phyloP scores from a whole-genome alignment of 2,797 vertebrate species.

The Danio jaintianensis region DNA sequence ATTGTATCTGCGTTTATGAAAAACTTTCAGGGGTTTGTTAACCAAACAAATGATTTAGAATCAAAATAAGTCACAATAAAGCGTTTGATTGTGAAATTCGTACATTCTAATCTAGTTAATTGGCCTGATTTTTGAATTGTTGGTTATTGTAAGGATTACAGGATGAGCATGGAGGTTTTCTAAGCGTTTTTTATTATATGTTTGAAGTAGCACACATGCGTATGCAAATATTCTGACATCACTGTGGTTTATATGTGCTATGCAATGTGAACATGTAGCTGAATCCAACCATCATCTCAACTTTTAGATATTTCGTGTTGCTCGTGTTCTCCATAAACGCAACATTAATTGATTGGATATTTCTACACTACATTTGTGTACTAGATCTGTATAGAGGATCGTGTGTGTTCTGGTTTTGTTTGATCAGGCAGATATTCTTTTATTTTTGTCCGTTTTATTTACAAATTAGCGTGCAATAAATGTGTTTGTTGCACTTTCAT shows the following conservation, averaged over 20 bases:
- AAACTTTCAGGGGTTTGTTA: background rate
- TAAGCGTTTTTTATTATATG: constrained; percentile 1
- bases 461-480: background rate
- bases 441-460: constrained; percentile 10
- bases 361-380: constrained; percentile 7
- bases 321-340: too few species aligned
- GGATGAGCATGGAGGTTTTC: background rate
- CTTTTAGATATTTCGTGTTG: background rate
- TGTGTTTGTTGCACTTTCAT: constrained; percentile 8
- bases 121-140: background rate
- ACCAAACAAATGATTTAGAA: background rate
- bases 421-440: constrained; percentile 6
- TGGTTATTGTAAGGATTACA: background rate
- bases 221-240: constrained; percentile 24
- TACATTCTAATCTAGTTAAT: background rate
- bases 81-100: background rate
- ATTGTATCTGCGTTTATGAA: background rate
- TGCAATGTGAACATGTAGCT: constrained; percentile 45
- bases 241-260: constrained; percentile 47
- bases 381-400: constrained; percentile 24
- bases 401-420: background rate
- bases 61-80: background rate
- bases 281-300: constrained; percentile 4
- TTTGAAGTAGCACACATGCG: background rate
- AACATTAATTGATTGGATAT: background rate